Conservation (phyloP, 2,113 vertebrate genomes). For the Python bivittatus region DNA sequence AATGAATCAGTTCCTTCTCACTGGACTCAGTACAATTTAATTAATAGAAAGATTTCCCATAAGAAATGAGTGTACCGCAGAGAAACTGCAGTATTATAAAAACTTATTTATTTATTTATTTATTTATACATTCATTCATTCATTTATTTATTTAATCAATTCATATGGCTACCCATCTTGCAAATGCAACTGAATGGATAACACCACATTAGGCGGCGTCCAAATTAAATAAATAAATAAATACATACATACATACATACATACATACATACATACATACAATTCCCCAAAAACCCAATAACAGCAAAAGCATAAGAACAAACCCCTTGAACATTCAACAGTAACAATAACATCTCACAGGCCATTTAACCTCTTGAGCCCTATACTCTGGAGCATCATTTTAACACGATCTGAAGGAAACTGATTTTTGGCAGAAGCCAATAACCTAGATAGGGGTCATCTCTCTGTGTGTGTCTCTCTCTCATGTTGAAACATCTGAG, state of each 20-base stretch:
- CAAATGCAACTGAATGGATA: background rate
- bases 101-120: too few species aligned
- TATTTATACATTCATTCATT: too few species aligned
- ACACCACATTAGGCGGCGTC: background rate
- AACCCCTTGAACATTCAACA: too few species aligned
- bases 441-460: too few species aligned
- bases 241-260: too few species aligned
- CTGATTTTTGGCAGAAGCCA: background rate
- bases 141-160: background rate
- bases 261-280: too few species aligned
- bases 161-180: background rate
- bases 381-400: too few species aligned
- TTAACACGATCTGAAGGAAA: background rate
- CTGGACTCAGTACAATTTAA: background rate
- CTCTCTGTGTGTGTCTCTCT: too few species aligned
- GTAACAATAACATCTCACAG: too few species aligned
- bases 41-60: background rate
- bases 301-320: background rate
- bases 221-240: background rate
- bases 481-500: too few species aligned
- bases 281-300: background rate
- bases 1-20: background rate
- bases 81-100: background rate
- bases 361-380: too few species aligned
- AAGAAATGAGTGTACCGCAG: background rate